phyloP scores from a whole-genome alignment of 2,113 vertebrate species.

The Ptychochromis oligacanthus region DNA sequence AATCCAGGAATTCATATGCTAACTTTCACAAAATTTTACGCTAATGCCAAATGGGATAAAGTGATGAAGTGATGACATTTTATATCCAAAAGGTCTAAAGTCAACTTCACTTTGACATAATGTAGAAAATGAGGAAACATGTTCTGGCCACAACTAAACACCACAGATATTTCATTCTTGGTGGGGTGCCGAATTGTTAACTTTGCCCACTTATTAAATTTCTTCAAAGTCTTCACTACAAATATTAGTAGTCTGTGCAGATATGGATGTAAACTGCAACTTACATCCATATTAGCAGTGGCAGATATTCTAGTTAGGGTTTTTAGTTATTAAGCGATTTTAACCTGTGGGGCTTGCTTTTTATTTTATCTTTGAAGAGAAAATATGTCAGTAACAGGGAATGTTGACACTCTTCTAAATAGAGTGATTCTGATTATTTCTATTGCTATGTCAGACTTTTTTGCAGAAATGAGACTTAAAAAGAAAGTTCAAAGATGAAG shows the following conservation, averaged over 20 bases:
- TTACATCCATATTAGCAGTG: background rate
- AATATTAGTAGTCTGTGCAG: background rate
- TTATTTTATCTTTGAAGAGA: conserved; percentile 22
- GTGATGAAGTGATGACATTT: background rate
- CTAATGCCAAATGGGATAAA: background rate
- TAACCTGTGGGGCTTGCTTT: conserved; percentile 14
- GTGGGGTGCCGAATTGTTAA: conserved; percentile 1
- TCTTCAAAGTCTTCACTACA: background rate
- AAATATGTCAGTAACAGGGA: conserved; percentile 50
- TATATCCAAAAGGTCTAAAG: background rate
- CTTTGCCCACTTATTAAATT: background rate
- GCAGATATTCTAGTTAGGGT: background rate
- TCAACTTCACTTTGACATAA: background rate
- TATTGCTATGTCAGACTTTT: conserved; percentile 75
- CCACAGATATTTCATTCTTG: background rate
- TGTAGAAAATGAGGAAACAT: background rate
- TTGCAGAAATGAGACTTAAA: conserved; percentile 68
- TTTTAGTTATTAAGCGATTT: conserved; percentile 6
- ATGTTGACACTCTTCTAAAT: conserved; percentile 23
- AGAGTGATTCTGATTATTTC: conserved; percentile 70
- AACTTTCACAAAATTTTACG: background rate
- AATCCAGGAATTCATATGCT: background rate
- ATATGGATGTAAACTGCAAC: background rate
- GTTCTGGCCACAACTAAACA: background rate
- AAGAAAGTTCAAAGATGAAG: conserved; percentile 48